phyloP scores from a whole-genome alignment of 2,113 vertebrate genomes.

The Turdus rufiventris region DNA sequence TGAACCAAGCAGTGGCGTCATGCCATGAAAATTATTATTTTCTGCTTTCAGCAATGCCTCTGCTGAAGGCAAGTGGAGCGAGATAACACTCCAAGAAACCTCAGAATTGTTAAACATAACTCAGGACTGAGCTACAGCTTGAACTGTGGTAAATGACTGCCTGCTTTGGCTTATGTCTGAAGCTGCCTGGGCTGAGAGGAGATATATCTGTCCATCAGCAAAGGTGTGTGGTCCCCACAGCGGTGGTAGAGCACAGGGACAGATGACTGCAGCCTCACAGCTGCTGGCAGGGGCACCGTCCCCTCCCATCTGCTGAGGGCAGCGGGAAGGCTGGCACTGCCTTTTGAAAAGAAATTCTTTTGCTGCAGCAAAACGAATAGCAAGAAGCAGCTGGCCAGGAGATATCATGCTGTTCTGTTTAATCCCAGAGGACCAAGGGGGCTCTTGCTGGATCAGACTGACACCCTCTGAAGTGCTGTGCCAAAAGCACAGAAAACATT shows the following conservation, averaged over 20 bases:
- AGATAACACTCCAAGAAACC: background rate
- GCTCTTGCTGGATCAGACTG: background rate
- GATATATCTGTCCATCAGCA: background rate
- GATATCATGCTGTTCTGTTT: background rate
- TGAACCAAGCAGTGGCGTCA: background rate
- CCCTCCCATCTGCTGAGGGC: background rate
- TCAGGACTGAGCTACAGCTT: background rate
- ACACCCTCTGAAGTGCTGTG: background rate
- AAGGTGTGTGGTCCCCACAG: fast-evolving
- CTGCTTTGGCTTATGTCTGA: background rate
- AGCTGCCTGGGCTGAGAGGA: background rate
- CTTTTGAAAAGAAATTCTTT: background rate
- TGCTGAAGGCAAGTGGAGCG: background rate
- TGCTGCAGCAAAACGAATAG: background rate
- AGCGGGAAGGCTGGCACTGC: background rate
- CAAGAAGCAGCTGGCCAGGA: background rate
- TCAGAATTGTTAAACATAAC: background rate
- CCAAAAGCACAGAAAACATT: background rate
- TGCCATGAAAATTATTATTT: background rate
- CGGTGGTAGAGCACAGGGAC: background rate
- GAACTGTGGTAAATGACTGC: background rate
- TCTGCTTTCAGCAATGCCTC: background rate
- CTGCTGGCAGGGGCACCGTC: background rate
- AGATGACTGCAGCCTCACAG: fast-evolving
- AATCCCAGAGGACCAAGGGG: background rate